Base-by-base conservation (phyloP, 2,113 vertebrate species). In the Platysternon megacephalum region DNA sequence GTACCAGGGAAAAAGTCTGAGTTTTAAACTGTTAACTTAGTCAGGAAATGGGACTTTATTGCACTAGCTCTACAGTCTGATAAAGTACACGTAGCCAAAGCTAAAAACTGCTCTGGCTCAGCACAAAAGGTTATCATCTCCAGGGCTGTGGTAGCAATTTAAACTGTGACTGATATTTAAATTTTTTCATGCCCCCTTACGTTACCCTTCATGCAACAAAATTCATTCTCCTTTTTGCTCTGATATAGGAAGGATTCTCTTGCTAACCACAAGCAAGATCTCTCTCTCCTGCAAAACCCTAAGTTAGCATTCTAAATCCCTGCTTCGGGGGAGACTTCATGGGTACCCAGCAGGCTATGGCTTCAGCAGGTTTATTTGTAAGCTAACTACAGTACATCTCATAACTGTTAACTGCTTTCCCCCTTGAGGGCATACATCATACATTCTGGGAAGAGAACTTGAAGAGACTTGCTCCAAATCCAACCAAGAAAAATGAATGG, bases 301-400 rank as follows among this genome's bases (percentile, higher is more conserved):
- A 95, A 97, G 46, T 94, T 89, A 96, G 17, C 89, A 89, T 90
- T 92, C 92, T 83, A 90, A 94, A 97, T 72, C 58, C 42, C 88
- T 85, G 79, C 95, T 92, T 95, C 91, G 93, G 85, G n/a, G 81
- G n/a, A 49, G 11, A 91, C 35, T 89, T 96, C 79, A 78, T 22
- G 22, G 91, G 44, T 78, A 93, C 85, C 87, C 17, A 79, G 76
- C 80, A 95, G 88, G 91, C 90, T 89, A 97, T 87, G 96, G 90
- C 91, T 96, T 94, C 88, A 94, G 94, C 94, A 97, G 76, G 92
- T 93, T 95, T 84, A 83, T 97, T 95, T 85, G 96, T 91, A 90
- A 91, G 44, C 5, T 6, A 95, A 78, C 65, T 81, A 74, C 93
- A 95, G 91, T 95, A 90, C 84, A 55, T 86, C 95, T 90, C 86